Evolutionary conservation across 1,140 invertebrate genomes (phyloP), one percentile per base, ranked within the genome.

Genomic region (Drosophila santomea): DNA sequence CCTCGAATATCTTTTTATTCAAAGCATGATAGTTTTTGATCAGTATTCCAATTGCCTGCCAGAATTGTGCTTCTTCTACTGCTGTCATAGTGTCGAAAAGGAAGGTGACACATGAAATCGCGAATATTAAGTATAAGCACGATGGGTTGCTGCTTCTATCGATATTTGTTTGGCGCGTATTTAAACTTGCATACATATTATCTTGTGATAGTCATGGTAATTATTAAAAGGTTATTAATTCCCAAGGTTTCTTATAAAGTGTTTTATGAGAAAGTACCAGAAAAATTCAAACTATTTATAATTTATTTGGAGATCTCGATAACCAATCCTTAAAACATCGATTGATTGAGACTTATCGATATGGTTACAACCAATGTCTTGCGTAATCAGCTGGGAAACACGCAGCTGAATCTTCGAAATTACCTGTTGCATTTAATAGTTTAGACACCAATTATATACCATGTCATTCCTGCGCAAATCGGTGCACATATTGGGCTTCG

Each of bases 1-100:
- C 85, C 3, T 71, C 84, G 36, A 91, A 92, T 74, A 92, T 84
- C 52, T 90, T 90, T 64, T 79, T 92, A 77, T 92, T 92, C 20
- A 92, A 28, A 2, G 91, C 79, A 58, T 92, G 88, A 20, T 88
- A 92, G 52, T 92, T 92, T 60, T 66, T 76, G 23, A 92, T 76
- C 57, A 92, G 78, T 57, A 92, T 82, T 15, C 38, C 54, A 45
- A 92, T 80, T 11, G 72, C 77, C 15, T 63, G 66, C 90, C 88
- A 92, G 55, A 91, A 90, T 32, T 90, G 80, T 25, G 50, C n/a
- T 71, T 89, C 77, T n/a, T 52, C 39, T 39, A 85, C 38, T 61
- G 28, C 17, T 59, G 76, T 32, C 80, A 84, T 84, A 55, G 15
- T 41, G 25, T n/a, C 15, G 4, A 39, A 41, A 6, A 3, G 5